phyloP scores from a whole-genome alignment of 2,888 invertebrate species.

The Scaptodrosophila latifasciaeformis region DNA sequence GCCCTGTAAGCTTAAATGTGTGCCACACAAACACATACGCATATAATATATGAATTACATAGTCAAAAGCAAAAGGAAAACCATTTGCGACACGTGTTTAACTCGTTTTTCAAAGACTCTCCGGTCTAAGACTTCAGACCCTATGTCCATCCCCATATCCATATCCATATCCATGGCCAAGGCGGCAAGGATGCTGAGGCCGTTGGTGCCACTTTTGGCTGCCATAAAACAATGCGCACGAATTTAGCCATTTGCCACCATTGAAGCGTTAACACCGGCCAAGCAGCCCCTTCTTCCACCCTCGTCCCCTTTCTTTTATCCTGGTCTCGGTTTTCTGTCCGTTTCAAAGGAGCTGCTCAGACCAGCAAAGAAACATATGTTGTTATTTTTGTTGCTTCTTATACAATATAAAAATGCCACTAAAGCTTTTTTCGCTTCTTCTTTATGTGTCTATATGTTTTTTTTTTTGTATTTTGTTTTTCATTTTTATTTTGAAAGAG shows the following conservation, averaged over 20 bases:
- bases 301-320: too few species aligned
- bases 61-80: slow-evolving; percentile 23
- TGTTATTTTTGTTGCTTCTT: not conserved
- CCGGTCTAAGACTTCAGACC: not conserved
- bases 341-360: too few species aligned
- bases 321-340: too few species aligned
- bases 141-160: too few species aligned
- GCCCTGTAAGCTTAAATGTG: slow-evolving; percentile 37
- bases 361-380: not conserved
- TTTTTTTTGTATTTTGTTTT: slow-evolving; percentile 3
- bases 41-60: slow-evolving; percentile 13
- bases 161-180: too few species aligned
- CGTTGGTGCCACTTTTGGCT: not conserved
- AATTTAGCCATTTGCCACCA: slow-evolving; percentile 65
- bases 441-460: too few species aligned
- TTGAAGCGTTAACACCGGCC: slow-evolving; percentile 44
- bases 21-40: slow-evolving; percentile 21
- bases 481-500: not conserved
- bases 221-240: slow-evolving; percentile 62
- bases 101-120: slow-evolving; percentile 63
- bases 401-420: too few species aligned
- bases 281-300: not conserved
- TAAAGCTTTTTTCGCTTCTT: too few species aligned
- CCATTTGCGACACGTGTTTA: slow-evolving; percentile 68
- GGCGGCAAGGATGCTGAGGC: not conserved